Evolutionary conservation across 2,113 vertebrate genomes (phyloP), one percentile per base, ranked within the genome.

Genomic region (Pitta sordida): DNA sequence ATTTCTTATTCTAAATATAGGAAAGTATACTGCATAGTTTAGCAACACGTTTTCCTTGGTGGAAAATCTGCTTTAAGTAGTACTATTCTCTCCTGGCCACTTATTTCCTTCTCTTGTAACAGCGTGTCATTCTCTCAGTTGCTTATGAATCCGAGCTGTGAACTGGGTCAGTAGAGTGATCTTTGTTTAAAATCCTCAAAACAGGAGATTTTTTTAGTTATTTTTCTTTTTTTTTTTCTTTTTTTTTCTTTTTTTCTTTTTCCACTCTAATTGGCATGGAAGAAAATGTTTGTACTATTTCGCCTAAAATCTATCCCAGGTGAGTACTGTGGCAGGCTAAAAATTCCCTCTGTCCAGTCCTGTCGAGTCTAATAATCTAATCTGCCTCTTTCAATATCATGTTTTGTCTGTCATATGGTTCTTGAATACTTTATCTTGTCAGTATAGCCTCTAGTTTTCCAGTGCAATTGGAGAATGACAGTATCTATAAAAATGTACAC

Each of bases 361-460:
- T 87, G 58, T 88, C 46, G 22, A 77, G 46, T 89, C 55, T 87
- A 85, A 91, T 94, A 91, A 94, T 83, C 78, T 88, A 52, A 77
- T 92, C 87, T 92, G 91, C 82, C 75, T 92, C 36, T 74, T 94
- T 77, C 70, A 88, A 52, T 94, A 63, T 88, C 77, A 32, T 74
- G 63, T 51, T 90, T 92, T 92, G 78, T 85, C 79, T 73, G 1
- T 94, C 59, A 55, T 87, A 56, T 26, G 23, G n/a, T 90, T 10
- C 76, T 93, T 83, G 63, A 91, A 88, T 83, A 67, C 34, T 93
- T 96, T 83, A 48, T 86, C 46, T 59, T 70, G 75, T 80, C 77
- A 60, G 34, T 70, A n/a, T 67, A 90, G 24, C 43, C 46, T 77
- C 71, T 80, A 65, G 59, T 91, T 95, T 93, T 89, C 53, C 86